Conservation (phyloP, 2,797 vertebrate species). For the Xerus rutilus region DNA sequence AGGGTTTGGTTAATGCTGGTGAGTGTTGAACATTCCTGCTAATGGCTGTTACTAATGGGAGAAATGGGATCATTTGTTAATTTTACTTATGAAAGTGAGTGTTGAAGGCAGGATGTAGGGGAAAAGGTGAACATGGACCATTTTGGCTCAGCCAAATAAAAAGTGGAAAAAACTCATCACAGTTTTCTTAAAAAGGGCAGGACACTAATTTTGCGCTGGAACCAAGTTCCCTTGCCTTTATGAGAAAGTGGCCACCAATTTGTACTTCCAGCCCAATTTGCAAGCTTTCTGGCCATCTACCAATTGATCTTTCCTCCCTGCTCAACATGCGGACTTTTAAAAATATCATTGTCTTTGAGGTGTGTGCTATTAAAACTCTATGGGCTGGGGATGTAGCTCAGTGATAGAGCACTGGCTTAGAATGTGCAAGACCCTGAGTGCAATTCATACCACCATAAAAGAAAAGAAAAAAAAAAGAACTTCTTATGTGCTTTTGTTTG, state of each 20-base stretch:
- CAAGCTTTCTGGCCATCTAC: conserved; percentile 4
- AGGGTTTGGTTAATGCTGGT: conserved; percentile 67
- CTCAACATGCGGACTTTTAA: background rate
- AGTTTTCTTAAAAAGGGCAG: conserved; percentile 40
- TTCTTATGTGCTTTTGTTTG: background rate
- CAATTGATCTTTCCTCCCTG: background rate
- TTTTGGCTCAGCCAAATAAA: conserved; percentile 35
- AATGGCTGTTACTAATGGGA: conserved; percentile 77
- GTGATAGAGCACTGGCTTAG: background rate
- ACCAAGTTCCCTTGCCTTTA: background rate
- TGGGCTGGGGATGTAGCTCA: background rate
- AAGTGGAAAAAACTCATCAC: conserved; percentile 60
- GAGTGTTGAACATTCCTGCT: conserved; percentile 71
- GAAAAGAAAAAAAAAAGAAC: background rate
- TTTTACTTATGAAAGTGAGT: conserved; percentile 76
- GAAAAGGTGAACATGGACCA: conserved; percentile 18
- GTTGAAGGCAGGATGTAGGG: conserved; percentile 63
- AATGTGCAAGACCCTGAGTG: no score
- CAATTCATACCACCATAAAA: background rate
- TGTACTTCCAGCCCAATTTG: background rate
- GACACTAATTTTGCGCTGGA: background rate
- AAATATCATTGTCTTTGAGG: background rate
- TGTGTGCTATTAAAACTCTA: conserved; percentile 1
- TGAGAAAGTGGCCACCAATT: background rate
- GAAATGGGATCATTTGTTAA: conserved; percentile 80